These are phyloP conservation scores for Panopea generosa DNA, from an alignment of 2,888 invertebrate species.

Conservation along the genomic window DNA sequence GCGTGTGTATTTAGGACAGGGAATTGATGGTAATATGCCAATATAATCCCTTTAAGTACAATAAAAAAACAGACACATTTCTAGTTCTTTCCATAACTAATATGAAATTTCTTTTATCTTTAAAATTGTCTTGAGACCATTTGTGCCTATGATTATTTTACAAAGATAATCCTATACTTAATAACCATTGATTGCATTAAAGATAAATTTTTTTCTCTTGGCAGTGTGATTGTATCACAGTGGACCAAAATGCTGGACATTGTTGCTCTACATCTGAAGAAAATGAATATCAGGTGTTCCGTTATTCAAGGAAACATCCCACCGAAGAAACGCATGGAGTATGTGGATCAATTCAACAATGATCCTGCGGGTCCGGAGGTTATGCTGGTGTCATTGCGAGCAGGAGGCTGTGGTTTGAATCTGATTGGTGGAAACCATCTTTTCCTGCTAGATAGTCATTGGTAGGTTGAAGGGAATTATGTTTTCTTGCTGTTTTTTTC, in stretches of 20 bases:
- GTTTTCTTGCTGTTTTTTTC: too few species aligned
- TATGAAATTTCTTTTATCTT: too few species aligned
- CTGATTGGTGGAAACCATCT: conserved; percentile 96
- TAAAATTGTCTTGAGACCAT: too few species aligned
- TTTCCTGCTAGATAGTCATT: conserved; percentile 95
- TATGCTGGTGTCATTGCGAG: conserved; percentile 94
- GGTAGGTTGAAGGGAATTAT: too few species aligned
- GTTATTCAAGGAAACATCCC: conserved; percentile 92
- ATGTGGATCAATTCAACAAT: conserved; percentile 91
- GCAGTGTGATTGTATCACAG: conserved; percentile 92
- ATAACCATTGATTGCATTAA: too few species aligned
- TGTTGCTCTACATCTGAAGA: conserved; percentile 89
- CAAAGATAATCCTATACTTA: too few species aligned
- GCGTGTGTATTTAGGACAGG: too few species aligned
- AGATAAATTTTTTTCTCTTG: conserved; percentile 25
- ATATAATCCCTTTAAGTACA: too few species aligned
- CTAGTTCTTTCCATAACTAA: too few species aligned
- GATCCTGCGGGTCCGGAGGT: conserved; percentile 87
- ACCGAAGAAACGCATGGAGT: conserved; percentile 90
- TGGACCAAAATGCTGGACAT: conserved; percentile 94
- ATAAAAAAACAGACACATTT: too few species aligned
- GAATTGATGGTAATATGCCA: too few species aligned
- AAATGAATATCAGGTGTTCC: conserved; percentile 87
- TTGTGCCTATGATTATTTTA: too few species aligned
- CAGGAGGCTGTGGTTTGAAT: conserved; percentile 98